A percentile compares a stretch with the other conserved stretches of the same genome.
phyloP scores from a whole-genome alignment of 2,888 invertebrate genomes.

The Drosophila meridionalis region DNA sequence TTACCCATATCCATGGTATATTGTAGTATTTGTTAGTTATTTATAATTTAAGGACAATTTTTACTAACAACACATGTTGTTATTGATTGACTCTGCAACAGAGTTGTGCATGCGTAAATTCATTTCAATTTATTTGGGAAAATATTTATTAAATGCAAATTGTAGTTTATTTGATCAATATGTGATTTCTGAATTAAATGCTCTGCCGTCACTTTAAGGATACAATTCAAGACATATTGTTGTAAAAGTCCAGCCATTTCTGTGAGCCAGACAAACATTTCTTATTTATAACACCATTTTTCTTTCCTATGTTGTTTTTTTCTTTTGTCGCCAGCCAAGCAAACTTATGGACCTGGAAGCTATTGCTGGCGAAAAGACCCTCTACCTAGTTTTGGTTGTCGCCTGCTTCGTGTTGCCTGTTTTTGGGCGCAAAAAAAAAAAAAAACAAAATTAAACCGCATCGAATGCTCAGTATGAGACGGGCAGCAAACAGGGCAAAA shows the following conservation, averaged over 20 bases:
- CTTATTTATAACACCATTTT: slow-evolving; percentile 44
- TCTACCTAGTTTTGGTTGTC: slow-evolving; percentile 43
- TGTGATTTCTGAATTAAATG: neutral
- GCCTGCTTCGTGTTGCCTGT: slow-evolving; percentile 45
- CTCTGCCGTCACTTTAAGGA: neutral
- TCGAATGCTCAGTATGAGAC: slow-evolving; percentile 33
- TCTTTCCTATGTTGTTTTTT: slow-evolving; percentile 1
- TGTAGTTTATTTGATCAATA: neutral
- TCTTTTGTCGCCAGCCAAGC: slow-evolving; percentile 34
- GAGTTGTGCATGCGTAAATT: neutral
- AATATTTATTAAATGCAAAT: neutral
- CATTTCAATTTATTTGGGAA: neutral
- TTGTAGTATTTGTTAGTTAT: neutral
- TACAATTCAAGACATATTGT: neutral
- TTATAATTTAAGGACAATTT: neutral
- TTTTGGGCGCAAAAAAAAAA: slow-evolving; percentile 40
- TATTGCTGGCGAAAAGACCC: slow-evolving; percentile 40
- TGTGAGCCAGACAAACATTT: slow-evolving; percentile 39
- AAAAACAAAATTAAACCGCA: slow-evolving; percentile 40
- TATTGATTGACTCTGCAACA: neutral
- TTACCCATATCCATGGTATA: neutral
- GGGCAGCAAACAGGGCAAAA: slow-evolving; percentile 27
- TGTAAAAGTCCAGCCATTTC: neutral
- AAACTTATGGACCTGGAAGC: slow-evolving; percentile 56
- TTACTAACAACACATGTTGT: neutral